phyloP scores from a whole-genome alignment of 2,888 invertebrate species.

The Xestia sexstrigata region DNA sequence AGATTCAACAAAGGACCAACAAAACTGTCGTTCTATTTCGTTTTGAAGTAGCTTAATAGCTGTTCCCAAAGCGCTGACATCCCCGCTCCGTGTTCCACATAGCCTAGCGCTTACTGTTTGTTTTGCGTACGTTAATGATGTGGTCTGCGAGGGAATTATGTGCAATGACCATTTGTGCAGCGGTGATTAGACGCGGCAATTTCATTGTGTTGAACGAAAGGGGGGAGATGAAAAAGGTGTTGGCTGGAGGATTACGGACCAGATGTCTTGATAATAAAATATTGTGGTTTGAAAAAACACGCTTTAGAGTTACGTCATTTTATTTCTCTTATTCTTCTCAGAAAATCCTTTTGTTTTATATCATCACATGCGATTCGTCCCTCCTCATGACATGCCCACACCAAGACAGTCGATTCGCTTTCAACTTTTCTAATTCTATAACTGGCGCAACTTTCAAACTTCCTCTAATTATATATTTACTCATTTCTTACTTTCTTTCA shows the following conservation, averaged over 20 bases:
- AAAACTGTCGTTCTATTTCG: no score
- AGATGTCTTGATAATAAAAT: background rate
- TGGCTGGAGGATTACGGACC: background rate
- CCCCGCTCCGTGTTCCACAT: background rate
- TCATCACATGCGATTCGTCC: no score
- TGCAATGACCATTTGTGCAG: conserved; percentile 38
- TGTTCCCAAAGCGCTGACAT: background rate
- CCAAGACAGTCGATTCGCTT: no score
- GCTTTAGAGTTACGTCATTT: no score
- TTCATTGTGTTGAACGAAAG: background rate
- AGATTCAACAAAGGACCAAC: no score
- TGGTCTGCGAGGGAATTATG: conserved; percentile 46
- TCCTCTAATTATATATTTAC: no score
- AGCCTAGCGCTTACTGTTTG: conserved; percentile 10
- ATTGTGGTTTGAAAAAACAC: background rate
- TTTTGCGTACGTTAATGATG: conserved; percentile 48
- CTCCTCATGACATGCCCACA: no score
- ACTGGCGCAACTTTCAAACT: no score
- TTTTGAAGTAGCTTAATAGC: background rate
- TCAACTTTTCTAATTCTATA: no score
- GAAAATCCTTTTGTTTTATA: no score
- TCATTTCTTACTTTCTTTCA: no score
- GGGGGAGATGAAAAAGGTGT: background rate
- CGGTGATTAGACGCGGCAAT: conserved; percentile 27
- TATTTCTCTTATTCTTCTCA: no score